Evolutionary conservation across 2,797 vertebrate species (phyloP).

Genomic region (Amniataba percoides): DNA sequence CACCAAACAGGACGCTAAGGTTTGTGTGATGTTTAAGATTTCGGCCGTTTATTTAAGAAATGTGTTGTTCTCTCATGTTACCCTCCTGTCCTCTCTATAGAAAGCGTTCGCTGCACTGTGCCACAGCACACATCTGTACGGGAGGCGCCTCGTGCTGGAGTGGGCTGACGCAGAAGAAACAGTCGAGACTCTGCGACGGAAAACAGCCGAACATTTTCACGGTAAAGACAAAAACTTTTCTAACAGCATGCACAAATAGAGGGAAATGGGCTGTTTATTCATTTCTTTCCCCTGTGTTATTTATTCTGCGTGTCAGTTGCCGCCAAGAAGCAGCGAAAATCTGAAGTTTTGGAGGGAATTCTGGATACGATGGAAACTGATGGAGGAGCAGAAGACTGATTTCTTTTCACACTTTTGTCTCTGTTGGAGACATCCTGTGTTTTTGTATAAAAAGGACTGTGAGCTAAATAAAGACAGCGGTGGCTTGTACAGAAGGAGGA

Average conservation of each 20-base stretch:
- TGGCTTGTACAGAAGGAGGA: neutral
- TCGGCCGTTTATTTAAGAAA: neutral
- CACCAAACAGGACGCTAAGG: slow-evolving; percentile 98
- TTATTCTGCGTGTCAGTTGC: slow-evolving; percentile 80
- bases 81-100: slow-evolving; percentile 74
- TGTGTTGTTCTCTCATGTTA: neutral
- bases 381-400: slow-evolving; percentile 66
- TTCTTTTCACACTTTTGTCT: neutral
- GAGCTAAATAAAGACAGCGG: slow-evolving; percentile 11
- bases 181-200: slow-evolving; percentile 90
- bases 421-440: neutral
- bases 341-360: slow-evolving; percentile 89
- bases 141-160: slow-evolving; percentile 95
- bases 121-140: slow-evolving; percentile 98
- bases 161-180: slow-evolving; percentile 95
- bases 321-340: slow-evolving; percentile 86
- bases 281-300: neutral
- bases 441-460: slow-evolving; percentile 23
- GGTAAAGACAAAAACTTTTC: slow-evolving; percentile 79
- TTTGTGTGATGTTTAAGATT: slow-evolving; percentile 69
- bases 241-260: neutral
- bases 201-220: slow-evolving; percentile 93
- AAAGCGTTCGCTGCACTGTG: slow-evolving; percentile 95
- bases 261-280: neutral
- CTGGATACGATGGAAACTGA: slow-evolving; percentile 90